phyloP scores from a whole-genome alignment of 2,888 invertebrate genomes.

The Eupithecia exiguata region DNA sequence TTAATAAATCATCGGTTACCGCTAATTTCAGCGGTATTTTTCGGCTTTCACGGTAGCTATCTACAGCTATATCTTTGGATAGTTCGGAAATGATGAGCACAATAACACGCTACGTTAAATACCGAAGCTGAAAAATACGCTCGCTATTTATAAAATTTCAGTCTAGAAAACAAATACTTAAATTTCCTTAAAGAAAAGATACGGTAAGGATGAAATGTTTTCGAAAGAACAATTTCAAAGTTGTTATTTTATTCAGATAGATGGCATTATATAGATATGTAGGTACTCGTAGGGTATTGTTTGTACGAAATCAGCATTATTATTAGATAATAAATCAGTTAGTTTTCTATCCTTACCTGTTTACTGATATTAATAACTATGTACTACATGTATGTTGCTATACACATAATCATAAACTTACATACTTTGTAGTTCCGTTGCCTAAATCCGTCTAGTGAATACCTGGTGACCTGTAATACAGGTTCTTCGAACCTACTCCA shows the following conservation, averaged over 20 bases:
- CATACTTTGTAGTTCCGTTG: too few relatives aligned
- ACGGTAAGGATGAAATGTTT: not conserved
- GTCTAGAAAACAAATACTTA: not conserved
- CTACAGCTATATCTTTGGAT: conserved; percentile 19
- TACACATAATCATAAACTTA: too few relatives aligned
- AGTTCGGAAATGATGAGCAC: conserved; percentile 18
- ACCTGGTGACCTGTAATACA: too few relatives aligned
- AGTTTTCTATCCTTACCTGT: too few relatives aligned
- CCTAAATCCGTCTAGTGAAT: too few relatives aligned
- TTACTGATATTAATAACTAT: too few relatives aligned
- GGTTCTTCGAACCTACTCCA: too few relatives aligned
- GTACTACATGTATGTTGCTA: too few relatives aligned
- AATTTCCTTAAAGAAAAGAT: not conserved
- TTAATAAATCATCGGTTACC: conserved; percentile 47
- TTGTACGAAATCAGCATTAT: too few relatives aligned
- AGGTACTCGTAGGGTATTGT: too few relatives aligned
- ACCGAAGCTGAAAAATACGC: conserved; percentile 2
- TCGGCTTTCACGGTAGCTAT: conserved; percentile 30
- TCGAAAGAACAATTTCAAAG: not conserved
- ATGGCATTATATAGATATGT: not conserved
- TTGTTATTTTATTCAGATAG: not conserved
- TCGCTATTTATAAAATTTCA: not conserved
- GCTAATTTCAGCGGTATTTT: conserved; percentile 42
- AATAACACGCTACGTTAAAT: conserved; percentile 25
- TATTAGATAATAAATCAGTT: too few relatives aligned